These are phyloP conservation scores for Saiga tatarica DNA, from an alignment of 2,113 vertebrate genomes.

Conservation along the genomic window DNA sequence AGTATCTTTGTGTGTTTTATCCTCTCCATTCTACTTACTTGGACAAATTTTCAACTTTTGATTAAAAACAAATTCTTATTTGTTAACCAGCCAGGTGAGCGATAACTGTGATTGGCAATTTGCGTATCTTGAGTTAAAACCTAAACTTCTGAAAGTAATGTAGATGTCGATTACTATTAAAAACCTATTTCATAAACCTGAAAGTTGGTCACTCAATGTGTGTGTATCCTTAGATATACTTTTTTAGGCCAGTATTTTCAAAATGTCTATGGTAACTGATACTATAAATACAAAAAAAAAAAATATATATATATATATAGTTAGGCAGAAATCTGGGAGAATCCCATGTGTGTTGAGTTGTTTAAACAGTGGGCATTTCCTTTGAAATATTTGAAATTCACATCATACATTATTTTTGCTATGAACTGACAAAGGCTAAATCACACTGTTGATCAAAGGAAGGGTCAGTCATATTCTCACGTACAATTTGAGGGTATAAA, in stretches of 20 bases:
- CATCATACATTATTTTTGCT: not conserved
- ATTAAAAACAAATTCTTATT: not conserved
- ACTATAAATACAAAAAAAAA: not conserved
- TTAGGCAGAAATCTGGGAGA: not conserved
- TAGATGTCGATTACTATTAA: constrained; percentile 11
- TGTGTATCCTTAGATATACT: not conserved
- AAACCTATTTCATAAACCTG: not conserved
- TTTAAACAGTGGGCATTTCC: not conserved
- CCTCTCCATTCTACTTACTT: not conserved
- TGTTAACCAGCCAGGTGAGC: not conserved
- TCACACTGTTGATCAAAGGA: not conserved
- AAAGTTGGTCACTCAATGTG: not conserved
- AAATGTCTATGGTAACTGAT: not conserved
- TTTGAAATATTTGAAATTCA: not conserved
- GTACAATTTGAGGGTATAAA: not conserved
- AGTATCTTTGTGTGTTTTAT: not conserved
- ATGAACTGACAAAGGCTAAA: not conserved
- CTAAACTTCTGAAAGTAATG: constrained; percentile 34
- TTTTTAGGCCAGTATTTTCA: not conserved
- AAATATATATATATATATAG: not conserved
- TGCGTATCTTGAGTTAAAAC: not conserved
- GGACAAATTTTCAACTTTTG: not conserved
- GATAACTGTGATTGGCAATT: not conserved
- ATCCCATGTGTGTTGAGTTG: not conserved
- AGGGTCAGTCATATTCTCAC: not conserved